phyloP scores from a whole-genome alignment of 2,888 invertebrate genomes.

The Linyphia triangularis region DNA sequence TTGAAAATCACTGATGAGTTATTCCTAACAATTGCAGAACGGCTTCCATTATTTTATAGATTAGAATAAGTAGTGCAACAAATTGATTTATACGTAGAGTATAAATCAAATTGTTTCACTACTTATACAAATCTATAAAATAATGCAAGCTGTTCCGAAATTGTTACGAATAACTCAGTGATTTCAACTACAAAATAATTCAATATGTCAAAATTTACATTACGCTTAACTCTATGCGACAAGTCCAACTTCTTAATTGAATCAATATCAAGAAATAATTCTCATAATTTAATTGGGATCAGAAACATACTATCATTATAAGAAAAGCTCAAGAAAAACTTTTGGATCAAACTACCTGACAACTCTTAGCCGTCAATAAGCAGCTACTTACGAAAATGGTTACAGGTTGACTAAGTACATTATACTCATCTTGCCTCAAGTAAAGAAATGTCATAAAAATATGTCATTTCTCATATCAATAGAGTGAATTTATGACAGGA shows the following conservation, averaged over 20 bases:
- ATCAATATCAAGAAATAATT: not conserved
- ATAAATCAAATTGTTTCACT: too few species aligned
- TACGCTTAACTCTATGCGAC: not conserved
- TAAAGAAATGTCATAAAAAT: slow-evolving; percentile 44
- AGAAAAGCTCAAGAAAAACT: not conserved
- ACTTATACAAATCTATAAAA: too few species aligned
- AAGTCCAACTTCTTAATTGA: not conserved
- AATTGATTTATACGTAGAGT: too few species aligned
- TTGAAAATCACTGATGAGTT: too few species aligned
- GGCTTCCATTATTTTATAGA: too few species aligned
- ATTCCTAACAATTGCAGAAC: too few species aligned
- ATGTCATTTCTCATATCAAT: slow-evolving; percentile 17
- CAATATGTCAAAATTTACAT: too few species aligned
- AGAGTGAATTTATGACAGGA: slow-evolving; percentile 15
- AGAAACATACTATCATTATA: too few species aligned
- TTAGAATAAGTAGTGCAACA: too few species aligned
- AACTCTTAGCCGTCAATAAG: not conserved
- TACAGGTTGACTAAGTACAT: not conserved
- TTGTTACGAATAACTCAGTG: too few species aligned
- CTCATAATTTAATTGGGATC: not conserved
- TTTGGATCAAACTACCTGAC: not conserved
- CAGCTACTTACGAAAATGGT: not conserved
- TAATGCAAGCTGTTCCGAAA: too few species aligned
- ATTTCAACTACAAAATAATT: too few species aligned
- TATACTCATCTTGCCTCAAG: not conserved